A percentile compares a stretch with the other conserved stretches of the same genome.
Evolutionary conservation across 2,888 invertebrate species (phyloP).

Genomic region (Macrophya alboannulata): DNA sequence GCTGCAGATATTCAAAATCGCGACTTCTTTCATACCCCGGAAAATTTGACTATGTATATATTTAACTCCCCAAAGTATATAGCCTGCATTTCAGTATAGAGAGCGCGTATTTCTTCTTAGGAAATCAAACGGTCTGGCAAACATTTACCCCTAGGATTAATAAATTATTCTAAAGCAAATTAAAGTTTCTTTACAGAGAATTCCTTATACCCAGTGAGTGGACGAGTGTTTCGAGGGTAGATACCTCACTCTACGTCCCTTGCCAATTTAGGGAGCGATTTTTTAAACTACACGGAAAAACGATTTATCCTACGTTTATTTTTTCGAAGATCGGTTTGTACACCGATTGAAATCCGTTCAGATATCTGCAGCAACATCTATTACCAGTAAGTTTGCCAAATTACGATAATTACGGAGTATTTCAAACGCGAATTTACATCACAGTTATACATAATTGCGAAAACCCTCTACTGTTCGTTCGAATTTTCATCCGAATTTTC

Average conservation of each 20-base stretch:
- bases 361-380: too few relatives aligned
- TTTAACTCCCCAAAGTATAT: slow-evolving; percentile 16
- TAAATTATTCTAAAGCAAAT: slow-evolving; percentile 53
- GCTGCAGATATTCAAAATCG: neutral
- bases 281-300: slow-evolving; percentile 19
- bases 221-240: neutral
- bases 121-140: slow-evolving; percentile 49
- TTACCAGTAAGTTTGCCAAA: neutral
- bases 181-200: slow-evolving; percentile 47
- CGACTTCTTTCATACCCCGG: neutral
- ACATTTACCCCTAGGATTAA: slow-evolving; percentile 48
- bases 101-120: slow-evolving; percentile 4
- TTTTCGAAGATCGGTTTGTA: too few relatives aligned
- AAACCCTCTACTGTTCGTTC: neutral
- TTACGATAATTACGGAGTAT: slow-evolving; percentile 2
- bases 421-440: neutral
- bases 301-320: slow-evolving; percentile 11
- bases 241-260: slow-evolving; percentile 1
- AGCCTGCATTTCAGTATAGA: neutral
- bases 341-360: neutral
- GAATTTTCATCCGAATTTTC: neutral
- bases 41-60: neutral
- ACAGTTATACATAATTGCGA: neutral
- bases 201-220: too few relatives aligned
- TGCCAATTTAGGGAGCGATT: slow-evolving; percentile 33